phyloP scores from a whole-genome alignment of 92 coral and sea anemone species.

The Porites divaricata region DNA sequence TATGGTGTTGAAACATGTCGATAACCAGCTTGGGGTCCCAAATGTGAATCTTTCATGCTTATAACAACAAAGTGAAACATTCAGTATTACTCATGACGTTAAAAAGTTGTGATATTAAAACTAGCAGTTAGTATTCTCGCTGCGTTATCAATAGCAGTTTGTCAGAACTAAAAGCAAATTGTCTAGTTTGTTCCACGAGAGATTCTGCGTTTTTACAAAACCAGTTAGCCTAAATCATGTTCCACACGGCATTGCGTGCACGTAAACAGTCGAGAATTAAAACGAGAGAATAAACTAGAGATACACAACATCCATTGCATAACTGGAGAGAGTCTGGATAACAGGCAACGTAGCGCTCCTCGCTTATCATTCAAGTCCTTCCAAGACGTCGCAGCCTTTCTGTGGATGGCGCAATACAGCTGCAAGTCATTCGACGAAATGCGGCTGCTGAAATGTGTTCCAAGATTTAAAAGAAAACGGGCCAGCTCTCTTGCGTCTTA shows the following conservation, averaged over 20 bases:
- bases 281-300: neutral
- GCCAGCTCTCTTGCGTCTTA: neutral
- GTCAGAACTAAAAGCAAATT: slow-evolving; percentile 1
- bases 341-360: too few species aligned
- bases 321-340: too few species aligned
- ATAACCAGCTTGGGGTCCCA: slow-evolving; percentile 13
- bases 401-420: too few species aligned
- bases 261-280: neutral
- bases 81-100: neutral
- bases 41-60: too few species aligned
- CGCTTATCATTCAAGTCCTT: too few species aligned
- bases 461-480: too few species aligned
- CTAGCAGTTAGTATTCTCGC: neutral
- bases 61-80: neutral
- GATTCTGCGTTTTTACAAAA: neutral
- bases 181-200: too few species aligned
- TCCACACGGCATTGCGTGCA: neutral
- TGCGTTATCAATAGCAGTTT: slow-evolving; percentile 6
- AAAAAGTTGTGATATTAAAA: neutral
- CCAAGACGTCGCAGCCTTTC: too few species aligned
- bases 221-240: slow-evolving; percentile 2
- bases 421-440: too few species aligned
- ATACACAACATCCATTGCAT: neutral
- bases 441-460: too few species aligned
- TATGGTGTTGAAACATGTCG: neutral